Evolutionary conservation across 2,113 vertebrate species (phyloP), one percentile per base, ranked within the genome.

Genomic region (Geothlypis trichas): DNA sequence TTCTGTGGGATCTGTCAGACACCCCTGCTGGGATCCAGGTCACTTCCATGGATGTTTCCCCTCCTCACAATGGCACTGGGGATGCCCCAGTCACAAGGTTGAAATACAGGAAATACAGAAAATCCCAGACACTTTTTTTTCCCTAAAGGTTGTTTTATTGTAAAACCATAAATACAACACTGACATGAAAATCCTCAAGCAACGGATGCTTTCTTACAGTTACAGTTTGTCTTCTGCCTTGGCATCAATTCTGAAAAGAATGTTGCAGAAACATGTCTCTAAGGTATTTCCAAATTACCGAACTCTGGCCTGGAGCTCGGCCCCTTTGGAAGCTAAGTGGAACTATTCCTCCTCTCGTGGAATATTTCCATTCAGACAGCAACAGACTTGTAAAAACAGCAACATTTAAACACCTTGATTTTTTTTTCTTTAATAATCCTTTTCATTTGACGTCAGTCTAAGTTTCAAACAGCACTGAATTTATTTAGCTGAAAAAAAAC

Each of bases 151-250:
- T 10, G 89, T 98, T 98, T 98, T 98, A 98, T 98, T 98, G 98
- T 97, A 98, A 98, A 98, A 98, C 98, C 98, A 98, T 98, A 98
- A 98, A 98, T 98, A 98, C 98, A 98, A 98, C 98, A 98, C 98
- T 97, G 97, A 98, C 97, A 98, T 97, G 98, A 98, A 98, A 97
- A 98, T 96, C 95, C 97, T 98, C 96, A 97, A 97, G 98, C 97
- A 97, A 98, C 97, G 94, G 98, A 98, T 97, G 96, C 95, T 97
- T 97, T 97, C 97, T 97, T 97, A 97, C 97, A 95, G 69, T 97
- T 97, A 97, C 97, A 98, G 97, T 96, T 97, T 97, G 96, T 97
- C 96, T 97, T 98, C 95, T 97, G 96, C 97, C 97, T 97, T 96
- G 98, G 98, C 97, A 97, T 98, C 95, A 95, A 97, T 97, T 96